Evolutionary conservation across 2,888 invertebrate genomes (phyloP).

Genomic region (Pelosia muscerda): DNA sequence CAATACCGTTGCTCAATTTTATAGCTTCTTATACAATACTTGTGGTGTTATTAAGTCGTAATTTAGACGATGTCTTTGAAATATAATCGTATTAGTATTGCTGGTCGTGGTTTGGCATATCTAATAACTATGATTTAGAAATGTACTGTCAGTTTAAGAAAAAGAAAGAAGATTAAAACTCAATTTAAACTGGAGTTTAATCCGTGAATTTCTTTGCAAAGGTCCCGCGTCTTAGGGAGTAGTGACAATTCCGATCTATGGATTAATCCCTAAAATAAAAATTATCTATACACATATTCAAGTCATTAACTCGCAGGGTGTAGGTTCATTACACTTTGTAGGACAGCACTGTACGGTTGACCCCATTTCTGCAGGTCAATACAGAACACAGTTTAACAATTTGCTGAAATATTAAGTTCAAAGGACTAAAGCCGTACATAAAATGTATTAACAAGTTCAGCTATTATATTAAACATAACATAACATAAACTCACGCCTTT

Average conservation of each 20-base stretch:
- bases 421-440: constrained; percentile 1
- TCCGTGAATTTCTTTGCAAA: too few species aligned
- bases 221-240: too few species aligned
- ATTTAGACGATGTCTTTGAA: constrained; percentile 6
- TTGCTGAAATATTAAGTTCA: neutral
- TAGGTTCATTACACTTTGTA: too few species aligned
- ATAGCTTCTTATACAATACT: constrained; percentile 35
- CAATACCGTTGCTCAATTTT: constrained; percentile 33
- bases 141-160: neutral
- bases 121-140: neutral
- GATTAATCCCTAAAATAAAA: too few species aligned
- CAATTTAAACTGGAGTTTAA: too few species aligned
- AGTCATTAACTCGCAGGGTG: too few species aligned
- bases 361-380: neutral
- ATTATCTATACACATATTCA: too few species aligned
- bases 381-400: neutral
- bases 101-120: neutral
- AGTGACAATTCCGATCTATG: too few species aligned
- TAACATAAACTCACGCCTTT: too few species aligned
- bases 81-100: neutral
- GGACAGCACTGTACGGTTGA: neutral
- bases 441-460: constrained; percentile 1
- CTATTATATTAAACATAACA: too few species aligned
- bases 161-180: neutral
- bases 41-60: constrained; percentile 20